These are phyloP conservation scores for Dromius quadrimaculatus DNA, from an alignment of 2,888 invertebrate genomes.

Conservation along the genomic window DNA sequence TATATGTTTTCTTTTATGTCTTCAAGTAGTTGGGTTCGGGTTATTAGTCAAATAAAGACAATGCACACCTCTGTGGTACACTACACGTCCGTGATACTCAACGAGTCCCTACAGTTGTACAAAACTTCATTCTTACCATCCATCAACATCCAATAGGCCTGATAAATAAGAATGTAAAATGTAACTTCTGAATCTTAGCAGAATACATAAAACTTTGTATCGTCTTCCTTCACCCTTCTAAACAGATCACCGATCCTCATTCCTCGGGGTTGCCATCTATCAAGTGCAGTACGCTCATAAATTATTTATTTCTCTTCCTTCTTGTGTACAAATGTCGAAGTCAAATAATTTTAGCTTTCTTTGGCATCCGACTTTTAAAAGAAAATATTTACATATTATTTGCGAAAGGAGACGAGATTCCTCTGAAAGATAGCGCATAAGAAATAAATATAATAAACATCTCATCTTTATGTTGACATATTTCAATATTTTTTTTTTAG, in stretches of 20 bases:
- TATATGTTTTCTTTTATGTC: slow-evolving; percentile 10
- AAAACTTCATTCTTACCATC: too few species aligned
- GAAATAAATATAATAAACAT: slow-evolving; percentile 26
- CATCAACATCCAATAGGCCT: too few species aligned
- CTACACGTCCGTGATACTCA: too few species aligned
- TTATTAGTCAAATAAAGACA: slow-evolving; percentile 16
- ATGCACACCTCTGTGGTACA: too few species aligned
- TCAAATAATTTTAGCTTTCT: slow-evolving; percentile 46
- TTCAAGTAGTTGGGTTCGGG: not conserved
- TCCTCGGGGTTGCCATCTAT: slow-evolving; percentile 1
- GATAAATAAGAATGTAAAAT: too few species aligned
- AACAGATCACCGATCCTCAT: not conserved
- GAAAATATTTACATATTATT: slow-evolving; percentile 51
- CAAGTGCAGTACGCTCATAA: slow-evolving; percentile 48
- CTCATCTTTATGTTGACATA: slow-evolving; percentile 10
- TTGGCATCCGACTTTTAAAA: slow-evolving; percentile 36
- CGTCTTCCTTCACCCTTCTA: too few species aligned
- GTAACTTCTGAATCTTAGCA: too few species aligned
- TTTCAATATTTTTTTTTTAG: slow-evolving; percentile 3
- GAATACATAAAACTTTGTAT: too few species aligned
- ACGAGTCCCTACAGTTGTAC: too few species aligned
- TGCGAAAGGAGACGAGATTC: slow-evolving; percentile 38
- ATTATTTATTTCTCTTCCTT: slow-evolving; percentile 48
- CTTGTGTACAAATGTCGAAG: slow-evolving; percentile 45
- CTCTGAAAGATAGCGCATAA: slow-evolving; percentile 22